Evolutionary conservation across 2,888 invertebrate species (phyloP).

Genomic region (Odontothrips loti): DNA sequence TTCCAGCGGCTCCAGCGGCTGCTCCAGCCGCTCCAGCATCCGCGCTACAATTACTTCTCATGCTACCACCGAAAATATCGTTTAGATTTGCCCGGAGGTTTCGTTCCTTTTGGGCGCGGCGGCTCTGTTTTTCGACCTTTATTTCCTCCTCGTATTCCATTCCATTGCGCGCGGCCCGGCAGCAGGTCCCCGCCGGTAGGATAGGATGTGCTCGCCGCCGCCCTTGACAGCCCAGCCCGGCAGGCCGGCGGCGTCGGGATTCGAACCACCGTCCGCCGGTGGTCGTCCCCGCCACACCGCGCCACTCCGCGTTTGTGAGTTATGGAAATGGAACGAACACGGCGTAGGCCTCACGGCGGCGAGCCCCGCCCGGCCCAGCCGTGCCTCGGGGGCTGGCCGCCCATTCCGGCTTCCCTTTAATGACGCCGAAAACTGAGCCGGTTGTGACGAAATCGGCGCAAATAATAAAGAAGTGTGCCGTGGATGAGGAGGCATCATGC

Average conservation of each 20-base stretch:
- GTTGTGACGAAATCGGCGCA: no score
- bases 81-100: conserved; percentile 22
- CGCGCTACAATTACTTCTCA: conserved; percentile 2
- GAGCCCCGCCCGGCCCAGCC: no score
- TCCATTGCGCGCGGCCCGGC: not conserved
- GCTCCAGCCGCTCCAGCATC: not conserved
- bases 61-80: conserved; percentile 21
- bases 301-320: not conserved
- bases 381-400: no score
- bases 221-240: not conserved
- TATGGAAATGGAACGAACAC: conserved; percentile 5
- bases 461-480: no score
- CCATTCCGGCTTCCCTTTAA: no score
- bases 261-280: not conserved
- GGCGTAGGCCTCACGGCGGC: no score
- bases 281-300: not conserved
- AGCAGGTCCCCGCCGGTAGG: not conserved
- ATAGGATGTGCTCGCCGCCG: not conserved
- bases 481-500: no score
- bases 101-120: not conserved
- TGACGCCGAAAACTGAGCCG: no score
- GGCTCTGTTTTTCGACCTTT: not conserved
- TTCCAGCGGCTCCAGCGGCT: not conserved
- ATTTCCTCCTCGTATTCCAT: not conserved
- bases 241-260: not conserved